Evolutionary conservation across 2,888 invertebrate species (phyloP), one percentile per base, ranked within the genome.

Genomic region (Leptinotarsa tumamoca): DNA sequence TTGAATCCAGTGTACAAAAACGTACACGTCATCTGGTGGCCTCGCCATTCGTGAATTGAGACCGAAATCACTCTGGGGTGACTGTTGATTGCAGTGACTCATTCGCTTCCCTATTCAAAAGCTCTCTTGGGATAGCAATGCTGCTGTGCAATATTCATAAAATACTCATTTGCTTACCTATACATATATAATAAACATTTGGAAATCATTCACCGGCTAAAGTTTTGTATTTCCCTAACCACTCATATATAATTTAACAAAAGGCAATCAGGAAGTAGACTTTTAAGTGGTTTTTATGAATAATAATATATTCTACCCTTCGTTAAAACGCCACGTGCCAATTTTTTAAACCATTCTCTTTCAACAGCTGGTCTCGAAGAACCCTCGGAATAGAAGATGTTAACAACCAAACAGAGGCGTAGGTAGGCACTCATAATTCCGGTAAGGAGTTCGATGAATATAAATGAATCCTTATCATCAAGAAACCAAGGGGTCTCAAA

Each of bases 251-350:
- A 33, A 27, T 63, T 17, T n/a, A 52, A 52, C 52, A 43, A 63
- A 63, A 63, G 7, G 13, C 51, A 63, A 23, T 61, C 27, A 58
- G 73, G 73, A 73, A 73, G 68, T 68, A 21, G 50, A 63, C 56
- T 50, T 51, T 68, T 56, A 58, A 58, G 15, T 58, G 49, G 7
- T 7, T 67, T 72, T 73, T 68, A 73, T 27, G n/a, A 43, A 63
- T 73, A 68, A 33, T 61, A 68, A 73, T 61, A 10, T 23, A 18
- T 18, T 58, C 49, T 68, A 58, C 50, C 61, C 73, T 15, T 51
- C 61, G 10, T 18, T n/a, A 52, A n/a, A 66, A 23, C 14, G 71
- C 50, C 73, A 68, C 73, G 73, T 61, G 73, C 73, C 68, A 56
- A 56, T 56, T 54, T 51, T 72, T 67, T 58, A 50, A 49, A n/a